Base-by-base conservation (phyloP, 1,140 invertebrate species). In the Orchestia grillus region DNA sequence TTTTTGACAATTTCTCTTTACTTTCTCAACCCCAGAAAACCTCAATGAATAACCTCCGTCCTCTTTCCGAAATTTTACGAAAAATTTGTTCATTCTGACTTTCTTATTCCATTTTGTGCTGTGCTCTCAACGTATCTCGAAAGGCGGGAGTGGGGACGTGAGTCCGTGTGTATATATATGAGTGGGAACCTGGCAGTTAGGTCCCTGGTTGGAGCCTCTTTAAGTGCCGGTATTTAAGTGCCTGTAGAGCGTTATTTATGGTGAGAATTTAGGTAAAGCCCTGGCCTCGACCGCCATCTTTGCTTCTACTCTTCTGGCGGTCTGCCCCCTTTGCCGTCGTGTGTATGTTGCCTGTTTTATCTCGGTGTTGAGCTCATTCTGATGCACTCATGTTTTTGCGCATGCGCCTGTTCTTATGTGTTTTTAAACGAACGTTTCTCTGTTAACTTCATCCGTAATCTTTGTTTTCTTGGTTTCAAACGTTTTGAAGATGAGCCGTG, bases 201-300 rank as follows among this genome's bases (percentile, higher is more conserved):
- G 92, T 94, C 92, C 19, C 92, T 94, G 92, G 43, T 94, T 94
- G 92, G 92, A 94, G 92, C 92, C 44, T 94, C 92, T 94, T 94
- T 94, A 94, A 94, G 92, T 94, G 92, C 92, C 92, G 44, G 92
- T 94, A 94, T 94, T 94, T 94, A 94, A 47, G 44, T 44, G 92
- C 92, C 44, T 44, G 43, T 94, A 47, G 92, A 44, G 92, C 92
- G 92, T 94, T 94, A 94, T 94, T 94, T 94, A 94, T 94, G 92
- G 92, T 94, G 92, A 47, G 92, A 94, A 94, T 94, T 94, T 94
- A 94, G 92, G 92, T 94, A 94, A 47, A 94, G 92, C 92, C 44
- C 44, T 47, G 45, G 92, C 92, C 92, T 94, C 43, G 36, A 40
- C 44, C 43, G 40, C 43, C 92, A n/a, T 44, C 92, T 47, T 45